These are phyloP conservation scores for Ostrea denselamellosa DNA, from an alignment of 1,140 invertebrate genomes.

Conservation along the genomic window DNA sequence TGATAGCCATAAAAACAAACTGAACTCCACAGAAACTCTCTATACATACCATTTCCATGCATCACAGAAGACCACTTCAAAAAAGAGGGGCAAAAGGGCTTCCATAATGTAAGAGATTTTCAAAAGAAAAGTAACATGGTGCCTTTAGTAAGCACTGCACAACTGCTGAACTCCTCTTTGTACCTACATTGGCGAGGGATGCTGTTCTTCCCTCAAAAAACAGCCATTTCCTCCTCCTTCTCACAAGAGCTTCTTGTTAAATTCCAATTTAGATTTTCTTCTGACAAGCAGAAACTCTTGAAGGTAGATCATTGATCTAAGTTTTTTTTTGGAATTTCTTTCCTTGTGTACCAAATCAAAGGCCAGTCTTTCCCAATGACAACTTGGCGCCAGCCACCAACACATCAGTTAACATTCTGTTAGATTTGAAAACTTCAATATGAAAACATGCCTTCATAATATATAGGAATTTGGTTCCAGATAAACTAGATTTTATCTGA, in stretches of 20 bases:
- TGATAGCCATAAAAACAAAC: neutral
- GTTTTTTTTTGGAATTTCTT: slow-evolving; percentile 14
- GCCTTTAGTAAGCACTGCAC: neutral
- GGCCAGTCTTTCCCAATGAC: slow-evolving; percentile 19
- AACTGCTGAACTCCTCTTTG: slow-evolving; percentile 13
- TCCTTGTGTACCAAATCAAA: slow-evolving; percentile 8
- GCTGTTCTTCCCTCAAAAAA: neutral
- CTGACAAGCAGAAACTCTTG: slow-evolving; percentile 26
- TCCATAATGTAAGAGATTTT: slow-evolving; percentile 12
- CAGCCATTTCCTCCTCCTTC: slow-evolving; percentile 36
- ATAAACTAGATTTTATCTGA: neutral
- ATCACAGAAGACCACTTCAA: slow-evolving; percentile 17
- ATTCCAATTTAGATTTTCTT: slow-evolving; percentile 32
- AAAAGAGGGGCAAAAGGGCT: neutral
- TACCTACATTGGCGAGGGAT: neutral
- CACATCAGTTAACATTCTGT: slow-evolving; percentile 1
- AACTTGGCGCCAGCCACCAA: slow-evolving; percentile 27
- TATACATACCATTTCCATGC: neutral
- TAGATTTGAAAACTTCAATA: neutral
- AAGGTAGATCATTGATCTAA: slow-evolving; percentile 18
- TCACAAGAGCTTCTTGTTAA: slow-evolving; percentile 32
- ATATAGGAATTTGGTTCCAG: slow-evolving; percentile 13
- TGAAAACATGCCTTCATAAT: neutral
- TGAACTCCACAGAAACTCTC: neutral
- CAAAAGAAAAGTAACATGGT: slow-evolving; percentile 19